phyloP scores from a whole-genome alignment of 2,797 vertebrate genomes.

The Pampus argenteus region DNA sequence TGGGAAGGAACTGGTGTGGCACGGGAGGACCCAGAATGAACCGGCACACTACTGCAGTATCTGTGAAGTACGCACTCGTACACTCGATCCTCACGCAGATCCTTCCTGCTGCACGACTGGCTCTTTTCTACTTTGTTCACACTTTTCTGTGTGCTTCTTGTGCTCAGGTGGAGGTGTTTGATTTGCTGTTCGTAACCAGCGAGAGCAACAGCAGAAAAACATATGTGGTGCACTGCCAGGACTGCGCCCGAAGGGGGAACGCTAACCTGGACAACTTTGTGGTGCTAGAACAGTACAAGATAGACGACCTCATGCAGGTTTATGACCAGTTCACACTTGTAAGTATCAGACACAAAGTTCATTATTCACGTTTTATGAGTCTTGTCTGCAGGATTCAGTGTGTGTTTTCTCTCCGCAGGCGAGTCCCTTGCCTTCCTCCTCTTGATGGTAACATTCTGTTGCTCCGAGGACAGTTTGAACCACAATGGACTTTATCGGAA shows the following conservation, averaged over 20 bases:
- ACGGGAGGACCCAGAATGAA: conserved; percentile 92
- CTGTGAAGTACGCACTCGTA: conserved; percentile 88
- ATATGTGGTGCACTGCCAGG: conserved; percentile 94
- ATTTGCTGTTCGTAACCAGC: conserved; percentile 92
- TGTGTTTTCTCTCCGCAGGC: conserved; percentile 82
- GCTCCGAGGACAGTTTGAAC: conserved; percentile 89
- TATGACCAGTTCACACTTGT: conserved; percentile 99
- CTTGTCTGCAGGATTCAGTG: not conserved
- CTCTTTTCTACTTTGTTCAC: not conserved
- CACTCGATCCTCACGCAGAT: not conserved
- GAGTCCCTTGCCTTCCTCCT: conserved; percentile 95
- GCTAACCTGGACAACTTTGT: conserved; percentile 86
- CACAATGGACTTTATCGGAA: conserved; percentile 68
- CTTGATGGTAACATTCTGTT: conserved; percentile 87
- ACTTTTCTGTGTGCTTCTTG: rapidly evolving
- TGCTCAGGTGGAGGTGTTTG: conserved; percentile 91
- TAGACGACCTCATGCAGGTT: conserved; percentile 96
- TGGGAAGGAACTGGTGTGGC: conserved; percentile 95
- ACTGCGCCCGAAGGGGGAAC: conserved; percentile 88
- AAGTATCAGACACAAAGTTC: conserved; percentile 76
- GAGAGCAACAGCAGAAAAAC: conserved; percentile 91
- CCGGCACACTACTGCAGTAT: conserved; percentile 98
- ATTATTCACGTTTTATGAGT: not conserved
- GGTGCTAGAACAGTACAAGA: conserved; percentile 95
- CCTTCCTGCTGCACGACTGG: not conserved